Conservation (phyloP, 2,888 invertebrate species). For the Dicroscelio sp. region DNA sequence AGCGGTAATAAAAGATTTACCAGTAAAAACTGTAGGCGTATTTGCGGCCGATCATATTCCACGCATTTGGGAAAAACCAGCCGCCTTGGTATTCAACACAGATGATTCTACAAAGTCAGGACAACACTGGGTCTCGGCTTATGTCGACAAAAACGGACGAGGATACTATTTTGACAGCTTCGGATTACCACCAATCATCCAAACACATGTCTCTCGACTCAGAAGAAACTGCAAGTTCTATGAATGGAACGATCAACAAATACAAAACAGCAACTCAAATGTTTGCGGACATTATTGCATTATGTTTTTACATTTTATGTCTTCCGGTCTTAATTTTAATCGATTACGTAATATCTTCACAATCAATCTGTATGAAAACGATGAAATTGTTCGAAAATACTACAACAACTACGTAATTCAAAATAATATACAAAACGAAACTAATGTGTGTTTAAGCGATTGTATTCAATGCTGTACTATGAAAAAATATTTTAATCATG, state of each 20-base stretch:
- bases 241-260: background rate
- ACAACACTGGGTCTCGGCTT: conserved; percentile 66
- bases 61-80: background rate
- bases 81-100: background rate
- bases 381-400: background rate
- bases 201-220: background rate
- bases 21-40: background rate
- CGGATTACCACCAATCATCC: conserved; percentile 51
- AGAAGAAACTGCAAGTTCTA: background rate
- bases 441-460: too few species aligned
- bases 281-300: background rate
- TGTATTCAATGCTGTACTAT: too few species aligned
- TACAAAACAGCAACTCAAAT: background rate
- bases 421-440: too few species aligned
- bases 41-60: background rate
- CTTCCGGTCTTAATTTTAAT: too few species aligned
- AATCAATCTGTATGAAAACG: background rate
- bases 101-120: conserved; percentile 43
- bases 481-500: too few species aligned
- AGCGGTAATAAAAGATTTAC: background rate
- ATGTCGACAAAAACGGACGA: conserved; percentile 38
- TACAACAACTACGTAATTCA: background rate
- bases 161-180: conserved; percentile 67
- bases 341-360: background rate
- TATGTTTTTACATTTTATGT: too few species aligned